A percentile compares a stretch with the other conserved stretches of the same genome.
Evolutionary conservation across 2,797 vertebrate genomes (phyloP).

Genomic region (Lindbergichthys nudifrons): DNA sequence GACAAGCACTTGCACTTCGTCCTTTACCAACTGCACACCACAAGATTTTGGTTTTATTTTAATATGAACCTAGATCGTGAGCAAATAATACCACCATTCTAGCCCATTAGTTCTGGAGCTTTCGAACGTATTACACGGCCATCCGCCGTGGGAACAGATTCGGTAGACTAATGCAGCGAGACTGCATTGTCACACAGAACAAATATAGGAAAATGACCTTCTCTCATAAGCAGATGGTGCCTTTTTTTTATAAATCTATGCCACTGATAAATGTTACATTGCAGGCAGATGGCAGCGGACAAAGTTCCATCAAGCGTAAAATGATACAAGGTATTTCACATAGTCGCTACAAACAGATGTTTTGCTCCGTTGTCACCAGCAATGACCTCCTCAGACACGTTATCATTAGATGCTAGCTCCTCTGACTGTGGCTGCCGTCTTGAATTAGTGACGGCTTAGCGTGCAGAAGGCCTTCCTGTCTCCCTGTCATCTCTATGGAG

Average conservation of each 20-base stretch:
- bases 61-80: not conserved
- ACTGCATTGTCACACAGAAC: slow-evolving; percentile 32
- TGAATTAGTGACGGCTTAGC: slow-evolving; percentile 77
- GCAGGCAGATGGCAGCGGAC: slow-evolving; percentile 70
- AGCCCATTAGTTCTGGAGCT: not conserved
- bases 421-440: slow-evolving; percentile 79
- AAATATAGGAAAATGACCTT: slow-evolving; percentile 45
- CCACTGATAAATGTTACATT: slow-evolving; percentile 69
- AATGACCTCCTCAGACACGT: slow-evolving; percentile 79
- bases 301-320: slow-evolving; percentile 73
- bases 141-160: not conserved
- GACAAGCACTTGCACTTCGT: slow-evolving; percentile 1
- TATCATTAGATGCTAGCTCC: slow-evolving; percentile 79
- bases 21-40: not conserved
- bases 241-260: slow-evolving; percentile 46
- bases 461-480: slow-evolving; percentile 76
- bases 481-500: slow-evolving; percentile 80
- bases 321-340: slow-evolving; percentile 75
- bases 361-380: slow-evolving; percentile 77
- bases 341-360: slow-evolving; percentile 79
- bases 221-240: slow-evolving; percentile 57
- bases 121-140: not conserved
- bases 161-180: slow-evolving; percentile 7
- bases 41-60: not conserved
- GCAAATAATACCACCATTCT: not conserved